Evolutionary conservation across 2,888 invertebrate species (phyloP), one percentile per base, ranked within the genome.

Genomic region (Xestobium rufovillosum): DNA sequence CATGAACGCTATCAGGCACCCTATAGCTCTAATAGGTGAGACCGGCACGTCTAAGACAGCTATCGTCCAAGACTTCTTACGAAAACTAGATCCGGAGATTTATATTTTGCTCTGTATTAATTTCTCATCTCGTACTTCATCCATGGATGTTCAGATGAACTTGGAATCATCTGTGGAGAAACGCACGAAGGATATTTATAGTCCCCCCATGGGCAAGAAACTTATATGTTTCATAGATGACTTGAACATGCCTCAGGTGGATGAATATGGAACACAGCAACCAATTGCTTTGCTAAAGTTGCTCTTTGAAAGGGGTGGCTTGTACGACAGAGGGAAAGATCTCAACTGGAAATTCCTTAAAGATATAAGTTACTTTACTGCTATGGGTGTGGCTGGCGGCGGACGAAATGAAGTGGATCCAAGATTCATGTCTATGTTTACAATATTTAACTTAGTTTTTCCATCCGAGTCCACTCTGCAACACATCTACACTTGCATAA

Each of bases 41-140:
- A 88, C 90, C 0, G 92, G 92, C 4, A 90, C 91, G 1, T 90
- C 91, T 0, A 94, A 94, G 69, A 89, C 91, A 1, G 90, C 92
- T 1, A 86, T 90, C 31, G 82, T 89, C 38, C 78, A 80, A 34
- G 83, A 87, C 57, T 91, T 86, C 62, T 66, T 92, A 31, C 71
- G 81, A 28, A 76, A 77, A 39, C 59, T 92, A 15, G 77, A 83
- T 47, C 55, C 72, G 1, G 77, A 80, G 16, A 68, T 70, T 63
- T 82, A 87, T 83, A 71, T 86, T 49, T 63, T 86, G 34, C 71
- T 90, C 47, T 81, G 83, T 61, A 80, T 92, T 63, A 92, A 92
- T 68, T 92, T 94, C 65, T 92, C 92, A 11, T 89, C 88, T 4
- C 75, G 90, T 47, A 94, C 92, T 0, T 86, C 88, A 0, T 90